A percentile compares a stretch with the other conserved stretches of the same genome.
phyloP scores from a whole-genome alignment of 2,113 vertebrate species.

The Hystrix cristata region DNA sequence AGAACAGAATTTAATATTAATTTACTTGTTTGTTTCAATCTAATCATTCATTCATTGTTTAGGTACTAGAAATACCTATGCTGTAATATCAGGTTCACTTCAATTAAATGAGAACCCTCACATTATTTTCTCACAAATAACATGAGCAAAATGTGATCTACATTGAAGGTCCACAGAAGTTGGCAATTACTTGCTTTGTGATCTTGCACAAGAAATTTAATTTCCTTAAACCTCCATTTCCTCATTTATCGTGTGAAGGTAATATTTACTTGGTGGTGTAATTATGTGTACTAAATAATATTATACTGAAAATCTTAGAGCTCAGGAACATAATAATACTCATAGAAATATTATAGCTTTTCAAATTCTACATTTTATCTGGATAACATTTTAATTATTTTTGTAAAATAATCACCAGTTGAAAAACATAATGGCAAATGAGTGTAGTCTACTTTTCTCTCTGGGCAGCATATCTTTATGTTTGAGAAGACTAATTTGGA shows the following conservation, averaged over 20 bases:
- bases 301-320: neutral
- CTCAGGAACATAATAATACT: neutral
- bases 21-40: constrained; percentile 14
- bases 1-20: constrained; percentile 37
- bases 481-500: neutral
- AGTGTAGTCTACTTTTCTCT: neutral
- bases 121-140: neutral
- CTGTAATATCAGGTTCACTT: neutral
- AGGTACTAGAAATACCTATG: neutral
- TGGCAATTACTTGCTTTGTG: neutral
- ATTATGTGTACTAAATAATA: constrained; percentile 1
- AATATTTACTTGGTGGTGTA: constrained; percentile 40
- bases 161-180: constrained; percentile 4
- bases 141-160: constrained; percentile 18
- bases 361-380: neutral
- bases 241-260: neutral
- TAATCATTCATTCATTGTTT: neutral
- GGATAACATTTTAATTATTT: constrained; percentile 45
- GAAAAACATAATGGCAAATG: neutral
- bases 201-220: constrained; percentile 3
- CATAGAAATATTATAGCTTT: neutral
- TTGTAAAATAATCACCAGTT: constrained; percentile 39
- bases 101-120: neutral
- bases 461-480: neutral
- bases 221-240: constrained; percentile 34